Evolutionary conservation across 2,888 invertebrate genomes (phyloP).

Genomic region (Cheilosia urbana): DNA sequence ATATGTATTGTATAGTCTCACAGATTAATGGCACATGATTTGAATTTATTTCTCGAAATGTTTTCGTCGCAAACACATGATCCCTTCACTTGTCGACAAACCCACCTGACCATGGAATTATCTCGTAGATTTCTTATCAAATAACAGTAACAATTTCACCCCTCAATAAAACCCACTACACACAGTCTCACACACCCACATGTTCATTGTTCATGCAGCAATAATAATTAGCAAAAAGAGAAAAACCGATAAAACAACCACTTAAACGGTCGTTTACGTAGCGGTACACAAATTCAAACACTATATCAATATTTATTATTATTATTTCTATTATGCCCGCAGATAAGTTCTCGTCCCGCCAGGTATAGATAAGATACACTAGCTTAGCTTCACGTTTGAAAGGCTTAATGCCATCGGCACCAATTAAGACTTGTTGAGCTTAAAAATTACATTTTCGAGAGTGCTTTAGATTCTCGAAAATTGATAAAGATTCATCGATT

Average conservation of each 20-base stretch:
- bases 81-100: constrained; percentile 11
- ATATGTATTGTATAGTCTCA: not conserved
- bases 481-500: constrained; percentile 26
- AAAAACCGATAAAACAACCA: not conserved
- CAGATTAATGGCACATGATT: constrained; percentile 2
- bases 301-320: constrained; percentile 44
- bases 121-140: constrained; percentile 40
- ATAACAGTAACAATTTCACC: constrained; percentile 29
- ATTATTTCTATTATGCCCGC: constrained; percentile 18
- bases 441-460: not conserved
- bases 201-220: not conserved
- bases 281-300: not conserved
- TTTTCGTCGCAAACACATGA: not conserved
- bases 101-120: constrained; percentile 36
- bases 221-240: constrained; percentile 13
- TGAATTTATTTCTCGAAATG: not conserved
- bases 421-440: constrained; percentile 44
- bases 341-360: constrained; percentile 34
- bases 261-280: constrained; percentile 17
- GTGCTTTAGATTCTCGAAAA: not conserved
- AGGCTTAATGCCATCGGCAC: constrained; percentile 32
- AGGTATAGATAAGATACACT: constrained; percentile 30
- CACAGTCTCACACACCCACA: not conserved
- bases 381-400: constrained; percentile 25
- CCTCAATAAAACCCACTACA: constrained; percentile 18